These are phyloP conservation scores for Nomia melanderi DNA, from an alignment of 1,140 invertebrate species.

Conservation along the genomic window DNA sequence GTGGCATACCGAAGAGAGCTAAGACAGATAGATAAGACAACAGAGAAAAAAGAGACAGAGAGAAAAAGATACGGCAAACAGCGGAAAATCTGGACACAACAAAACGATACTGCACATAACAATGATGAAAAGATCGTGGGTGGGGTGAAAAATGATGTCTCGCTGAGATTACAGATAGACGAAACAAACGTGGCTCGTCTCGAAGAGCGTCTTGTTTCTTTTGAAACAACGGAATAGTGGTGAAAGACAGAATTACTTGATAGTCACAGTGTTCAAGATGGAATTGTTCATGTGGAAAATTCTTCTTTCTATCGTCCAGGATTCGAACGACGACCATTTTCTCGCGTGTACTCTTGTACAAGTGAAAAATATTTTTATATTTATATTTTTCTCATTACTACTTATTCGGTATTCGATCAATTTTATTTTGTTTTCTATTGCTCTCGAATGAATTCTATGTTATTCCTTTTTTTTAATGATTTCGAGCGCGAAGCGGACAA, in stretches of 20 bases:
- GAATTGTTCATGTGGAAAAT: background rate
- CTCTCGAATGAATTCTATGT: too few species aligned
- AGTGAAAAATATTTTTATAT: too few species aligned
- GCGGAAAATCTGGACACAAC: conserved; percentile 43
- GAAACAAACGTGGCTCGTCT: conserved; percentile 24
- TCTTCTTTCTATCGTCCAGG: background rate
- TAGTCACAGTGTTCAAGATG: background rate
- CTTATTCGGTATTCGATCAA: too few species aligned
- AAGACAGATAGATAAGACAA: conserved; percentile 53
- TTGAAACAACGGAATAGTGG: background rate
- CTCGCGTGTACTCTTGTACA: too few species aligned
- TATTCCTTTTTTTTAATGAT: background rate
- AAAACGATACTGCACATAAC: conserved; percentile 13
- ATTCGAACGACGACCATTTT: too few species aligned
- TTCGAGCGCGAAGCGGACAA: background rate
- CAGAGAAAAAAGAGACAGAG: conserved; percentile 52
- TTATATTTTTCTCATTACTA: too few species aligned
- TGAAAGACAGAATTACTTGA: background rate
- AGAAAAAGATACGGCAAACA: conserved; percentile 67
- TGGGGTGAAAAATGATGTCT: background rate
- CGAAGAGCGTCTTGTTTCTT: conserved; percentile 14
- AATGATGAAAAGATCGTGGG: background rate
- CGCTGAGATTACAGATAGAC: conserved; percentile 5
- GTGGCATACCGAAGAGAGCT: conserved; percentile 54
- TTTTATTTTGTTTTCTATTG: too few species aligned